Conservation (phyloP, 1,140 invertebrate species). For the Prorops nasuta region DNA sequence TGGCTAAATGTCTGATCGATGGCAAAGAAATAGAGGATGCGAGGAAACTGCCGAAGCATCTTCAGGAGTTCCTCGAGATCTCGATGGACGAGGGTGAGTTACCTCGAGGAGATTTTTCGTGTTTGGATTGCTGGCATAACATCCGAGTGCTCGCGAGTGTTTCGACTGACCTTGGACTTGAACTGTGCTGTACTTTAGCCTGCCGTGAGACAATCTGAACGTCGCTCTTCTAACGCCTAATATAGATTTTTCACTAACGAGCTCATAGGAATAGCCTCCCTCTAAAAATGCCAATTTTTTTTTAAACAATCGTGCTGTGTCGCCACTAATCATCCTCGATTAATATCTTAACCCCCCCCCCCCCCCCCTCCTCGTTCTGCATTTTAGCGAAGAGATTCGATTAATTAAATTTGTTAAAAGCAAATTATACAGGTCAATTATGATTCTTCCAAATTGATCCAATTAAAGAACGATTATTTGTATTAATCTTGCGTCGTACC, state of each 20-base stretch:
- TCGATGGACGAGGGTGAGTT: constrained; percentile 57
- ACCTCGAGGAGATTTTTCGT: constrained; percentile 43
- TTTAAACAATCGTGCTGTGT: neutral
- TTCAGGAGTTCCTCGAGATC: constrained; percentile 65
- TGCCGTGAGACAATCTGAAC: neutral
- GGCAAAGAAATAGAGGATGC: constrained; percentile 62
- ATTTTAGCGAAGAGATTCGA: too few relatives aligned
- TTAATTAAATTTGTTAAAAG: too few relatives aligned
- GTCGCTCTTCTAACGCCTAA: neutral
- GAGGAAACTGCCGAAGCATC: constrained; percentile 67
- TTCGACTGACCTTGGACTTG: constrained; percentile 12
- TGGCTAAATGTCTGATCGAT: constrained; percentile 61
- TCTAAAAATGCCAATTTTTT: neutral
- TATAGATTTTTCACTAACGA: neutral
- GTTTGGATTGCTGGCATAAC: constrained; percentile 18
- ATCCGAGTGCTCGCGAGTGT: constrained; percentile 16
- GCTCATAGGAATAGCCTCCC: neutral
- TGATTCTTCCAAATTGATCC: too few relatives aligned
- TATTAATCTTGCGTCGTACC: too few relatives aligned
- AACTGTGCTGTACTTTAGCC: neutral
- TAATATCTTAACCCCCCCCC: neutral
- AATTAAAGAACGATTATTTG: too few relatives aligned
- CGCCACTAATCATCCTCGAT: neutral
- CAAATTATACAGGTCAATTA: too few relatives aligned
- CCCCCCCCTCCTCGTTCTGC: too few relatives aligned